These are phyloP conservation scores for Mohoua ochrocephala DNA, from an alignment of 2,113 vertebrate species.

Conservation along the genomic window DNA sequence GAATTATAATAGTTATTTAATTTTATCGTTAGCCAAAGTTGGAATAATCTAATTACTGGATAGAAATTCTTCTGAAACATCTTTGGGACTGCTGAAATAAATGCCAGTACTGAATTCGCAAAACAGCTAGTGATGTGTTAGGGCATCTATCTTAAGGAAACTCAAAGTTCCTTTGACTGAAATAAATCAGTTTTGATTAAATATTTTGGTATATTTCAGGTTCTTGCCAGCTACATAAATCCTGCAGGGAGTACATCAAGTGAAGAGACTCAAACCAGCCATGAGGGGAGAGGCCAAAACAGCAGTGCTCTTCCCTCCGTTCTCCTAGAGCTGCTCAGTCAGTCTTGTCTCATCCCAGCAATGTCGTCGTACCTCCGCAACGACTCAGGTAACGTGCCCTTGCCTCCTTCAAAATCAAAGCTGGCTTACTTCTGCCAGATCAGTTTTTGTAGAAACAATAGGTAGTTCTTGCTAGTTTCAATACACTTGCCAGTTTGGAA, in stretches of 20 bases:
- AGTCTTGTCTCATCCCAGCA: conserved; percentile 96
- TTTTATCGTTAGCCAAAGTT: background rate
- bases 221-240: conserved; percentile 98
- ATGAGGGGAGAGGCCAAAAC: conserved; percentile 84
- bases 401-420: background rate
- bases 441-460: background rate
- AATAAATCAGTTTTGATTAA: background rate
- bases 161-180: background rate
- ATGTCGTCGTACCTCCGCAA: conserved; percentile 98
- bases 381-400: conserved; percentile 84
- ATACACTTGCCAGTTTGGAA: background rate
- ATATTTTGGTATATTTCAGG: conserved; percentile 68
- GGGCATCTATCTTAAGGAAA: background rate
- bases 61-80: background rate
- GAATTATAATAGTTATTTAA: background rate
- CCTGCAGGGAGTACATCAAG: conserved; percentile 81
- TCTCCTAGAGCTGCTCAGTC: conserved; percentile 91
- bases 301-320: conserved; percentile 88
- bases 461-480: background rate
- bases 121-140: background rate
- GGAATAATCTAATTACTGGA: background rate
- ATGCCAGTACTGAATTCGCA: background rate
- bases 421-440: background rate
- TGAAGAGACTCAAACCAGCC: conserved; percentile 75
- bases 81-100: background rate